Evolutionary conservation across 2,888 invertebrate species (phyloP).

Genomic region (Acanthosepion lycidas): DNA sequence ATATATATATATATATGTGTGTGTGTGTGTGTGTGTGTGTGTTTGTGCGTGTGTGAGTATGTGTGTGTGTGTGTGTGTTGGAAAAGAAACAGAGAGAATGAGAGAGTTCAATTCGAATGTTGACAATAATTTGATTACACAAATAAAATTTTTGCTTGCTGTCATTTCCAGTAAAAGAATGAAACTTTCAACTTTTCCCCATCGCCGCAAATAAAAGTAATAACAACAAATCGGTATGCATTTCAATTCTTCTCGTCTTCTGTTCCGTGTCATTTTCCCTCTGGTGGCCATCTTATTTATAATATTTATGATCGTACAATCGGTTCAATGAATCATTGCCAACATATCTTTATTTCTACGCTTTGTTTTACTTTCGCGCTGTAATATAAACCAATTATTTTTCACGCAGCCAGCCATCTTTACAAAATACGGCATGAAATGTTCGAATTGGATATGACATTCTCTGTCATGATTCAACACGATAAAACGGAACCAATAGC

Average conservation of each 20-base stretch:
- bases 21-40: too few species aligned
- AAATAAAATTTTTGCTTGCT: neutral
- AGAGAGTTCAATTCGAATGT: too few species aligned
- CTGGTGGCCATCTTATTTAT: neutral
- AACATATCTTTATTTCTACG: neutral
- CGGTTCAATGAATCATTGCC: neutral
- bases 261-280: neutral
- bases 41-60: too few species aligned
- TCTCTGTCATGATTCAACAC: neutral
- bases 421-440: neutral
- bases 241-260: neutral
- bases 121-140: too few species aligned
- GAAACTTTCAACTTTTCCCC: neutral
- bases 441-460: neutral
- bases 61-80: too few species aligned
- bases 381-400: neutral
- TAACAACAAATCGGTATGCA: neutral
- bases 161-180: neutral
- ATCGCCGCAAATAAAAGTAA: neutral
- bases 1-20: too few species aligned
- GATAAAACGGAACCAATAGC: neutral
- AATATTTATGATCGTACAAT: neutral
- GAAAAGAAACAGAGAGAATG: too few species aligned
- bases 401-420: neutral
- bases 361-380: neutral